Percentiles rank a stretch among this genome's conserved stretches.
These are phyloP conservation scores for Philhelius pedissequus DNA, from an alignment of 2,888 invertebrate species.

Conservation along the genomic window DNA sequence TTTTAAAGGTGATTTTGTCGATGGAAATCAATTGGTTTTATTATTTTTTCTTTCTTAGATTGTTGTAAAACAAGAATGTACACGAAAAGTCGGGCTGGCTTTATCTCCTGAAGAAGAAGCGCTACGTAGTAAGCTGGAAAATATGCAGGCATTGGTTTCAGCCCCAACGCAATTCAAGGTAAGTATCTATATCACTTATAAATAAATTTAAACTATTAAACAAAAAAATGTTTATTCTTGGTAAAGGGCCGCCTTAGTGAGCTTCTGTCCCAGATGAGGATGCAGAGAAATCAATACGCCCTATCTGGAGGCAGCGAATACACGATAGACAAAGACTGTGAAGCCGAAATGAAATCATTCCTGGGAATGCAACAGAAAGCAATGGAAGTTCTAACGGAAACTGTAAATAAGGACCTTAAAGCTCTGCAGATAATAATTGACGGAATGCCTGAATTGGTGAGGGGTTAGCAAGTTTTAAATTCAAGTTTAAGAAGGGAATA, in stretches of 20 bases:
- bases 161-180: constrained; percentile 96
- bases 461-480: constrained; percentile 59
- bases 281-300: constrained; percentile 83
- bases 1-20: constrained; percentile 84
- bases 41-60: constrained; percentile 81
- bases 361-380: constrained; percentile 93
- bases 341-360: constrained; percentile 88
- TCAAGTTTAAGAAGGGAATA: neutral
- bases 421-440: constrained; percentile 89
- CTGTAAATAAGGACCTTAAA: constrained; percentile 89
- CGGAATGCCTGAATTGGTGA: constrained; percentile 83
- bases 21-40: neutral
- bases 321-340: constrained; percentile 87
- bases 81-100: constrained; percentile 92
- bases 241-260: constrained; percentile 92
- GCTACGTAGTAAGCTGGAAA: constrained; percentile 91
- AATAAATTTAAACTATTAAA: neutral
- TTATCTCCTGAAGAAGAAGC: constrained; percentile 94
- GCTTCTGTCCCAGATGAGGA: constrained; percentile 90
- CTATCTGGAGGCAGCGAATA: constrained; percentile 85
- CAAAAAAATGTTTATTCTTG: neutral
- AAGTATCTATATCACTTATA: constrained; percentile 78
- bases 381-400: constrained; percentile 90
- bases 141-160: constrained; percentile 91
- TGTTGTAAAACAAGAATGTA: constrained; percentile 91